Evolutionary conservation across 2,113 vertebrate species (phyloP).

Genomic region (Tachycineta bicolor): DNA sequence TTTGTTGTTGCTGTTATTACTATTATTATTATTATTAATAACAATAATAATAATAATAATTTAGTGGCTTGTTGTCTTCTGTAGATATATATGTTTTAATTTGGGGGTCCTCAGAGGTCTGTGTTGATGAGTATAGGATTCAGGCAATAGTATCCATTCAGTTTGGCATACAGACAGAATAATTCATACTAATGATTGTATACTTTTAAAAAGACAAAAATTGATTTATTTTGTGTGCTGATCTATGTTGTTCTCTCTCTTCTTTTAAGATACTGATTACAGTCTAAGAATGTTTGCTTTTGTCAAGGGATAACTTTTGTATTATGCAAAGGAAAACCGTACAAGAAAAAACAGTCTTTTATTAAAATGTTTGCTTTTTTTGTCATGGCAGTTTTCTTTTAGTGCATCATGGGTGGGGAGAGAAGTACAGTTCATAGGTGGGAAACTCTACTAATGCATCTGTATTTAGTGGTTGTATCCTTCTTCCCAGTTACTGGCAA

Average conservation of each 20-base stretch:
- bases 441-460: background rate
- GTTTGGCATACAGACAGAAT: background rate
- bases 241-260: background rate
- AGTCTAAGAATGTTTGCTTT: background rate
- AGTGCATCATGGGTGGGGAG: background rate
- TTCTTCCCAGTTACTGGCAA: background rate
- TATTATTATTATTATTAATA: background rate
- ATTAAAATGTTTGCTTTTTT: background rate
- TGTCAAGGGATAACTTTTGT: background rate
- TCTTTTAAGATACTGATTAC: background rate
- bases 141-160: background rate
- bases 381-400: background rate
- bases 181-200: background rate
- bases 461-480: conserved; percentile 1
- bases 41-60: background rate
- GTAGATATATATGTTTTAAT: background rate
- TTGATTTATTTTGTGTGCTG: background rate
- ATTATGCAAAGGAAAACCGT: background rate
- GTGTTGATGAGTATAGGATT: background rate
- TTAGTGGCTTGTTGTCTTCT: background rate
- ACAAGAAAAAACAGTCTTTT: background rate
- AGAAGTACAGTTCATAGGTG: background rate
- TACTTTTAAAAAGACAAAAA: background rate
- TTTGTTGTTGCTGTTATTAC: background rate
- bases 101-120: background rate